Base-by-base conservation (phyloP, 2,113 vertebrate genomes). In the Neodon shergylaensis region DNA sequence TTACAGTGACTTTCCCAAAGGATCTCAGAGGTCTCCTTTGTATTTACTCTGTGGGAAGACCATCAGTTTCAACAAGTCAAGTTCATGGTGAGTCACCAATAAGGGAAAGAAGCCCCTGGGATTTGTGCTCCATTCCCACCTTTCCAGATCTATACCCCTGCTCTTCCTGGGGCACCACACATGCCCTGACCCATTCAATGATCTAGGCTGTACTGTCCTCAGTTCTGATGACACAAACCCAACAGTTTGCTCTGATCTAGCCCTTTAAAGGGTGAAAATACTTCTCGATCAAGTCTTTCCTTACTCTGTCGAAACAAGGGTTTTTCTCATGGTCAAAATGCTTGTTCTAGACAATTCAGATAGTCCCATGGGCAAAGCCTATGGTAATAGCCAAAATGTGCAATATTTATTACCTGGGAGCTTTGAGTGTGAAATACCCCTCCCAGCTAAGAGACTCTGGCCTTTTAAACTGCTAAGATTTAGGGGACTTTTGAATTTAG, bases 1-100 rank as follows among this genome's bases (percentile, higher is more conserved):
- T 95, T 90, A 96, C 24, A 95, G 91, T 54, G 58, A 47, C 81
- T 72, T 76, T 96, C 96, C 86, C 91, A 92, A 95, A 92, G 94
- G 95, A 47, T 47, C 47, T 7, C 47, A 47, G 8, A 47, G 47
- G 81, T 66, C 61, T 79, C 81, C 63, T 61, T 28, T 26, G 49
- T 7, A 49, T 63, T 65, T n/a, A 0, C 73, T 54, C 70, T 68
- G 70, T 14, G 22, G 78, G 73, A 76, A 63, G 52, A 36, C 52
- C 24, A 72, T 68, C 24, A 3, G 16, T 65, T 44, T 54, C 14
- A 47, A 88, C 91, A 78, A 24, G 58, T 84, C 76, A 81, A 76
- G 26, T 9, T 83, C 79, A 33, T 5, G 13, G 70, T 49, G 66
- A 94, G 82, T 94, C 68, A 92, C 66, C 5, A 1, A 28, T 24